Base-by-base conservation (phyloP, 1,140 invertebrate species). In the Aleiodes sp. region DNA sequence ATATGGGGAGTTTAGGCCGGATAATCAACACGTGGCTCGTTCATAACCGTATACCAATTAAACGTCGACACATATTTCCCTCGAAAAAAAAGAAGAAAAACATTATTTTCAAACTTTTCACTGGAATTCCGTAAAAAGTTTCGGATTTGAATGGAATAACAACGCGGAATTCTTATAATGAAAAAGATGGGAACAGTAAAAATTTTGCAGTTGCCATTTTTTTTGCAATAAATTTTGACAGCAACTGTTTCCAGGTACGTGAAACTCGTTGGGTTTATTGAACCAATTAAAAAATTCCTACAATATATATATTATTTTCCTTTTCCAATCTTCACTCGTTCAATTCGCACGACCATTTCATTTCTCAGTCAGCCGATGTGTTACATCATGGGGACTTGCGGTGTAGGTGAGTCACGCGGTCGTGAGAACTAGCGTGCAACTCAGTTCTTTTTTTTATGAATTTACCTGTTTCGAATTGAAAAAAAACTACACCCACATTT, bases 11-110 rank as follows among this genome's bases (percentile, higher is more conserved):
- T 60, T 69, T 69, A 63, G 67, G 60, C 60, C 67, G 46, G 67
- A 69, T 69, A 69, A 69, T 69, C 67, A 69, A 69, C 67, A 69
- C 67, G 67, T 69, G 67, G 67, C 67, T 69, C 67, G 59, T 69
- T 69, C 43, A 69, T 69, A 52, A 52, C 46, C 66, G 37, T 26
- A 14, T 59, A 35, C 65, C 65, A 67, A 67, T 67, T 67, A 67
- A 67, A 67, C 56, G 52, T 67, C 65, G 35, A 62, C 41, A 68
- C 59, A 68, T 41, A 59, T 37, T 46, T 35, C 57, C 66, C 26
- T 52, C 46, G 46, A 52, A 24, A 52, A 14, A 29, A 28, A 16
- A 65, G 21, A 52, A 46, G n/a, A n/a, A n/a, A n/a, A n/a, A n/a
- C n/a, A n/a, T n/a, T n/a, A n/a, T n/a, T n/a, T n/a, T n/a, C n/a